Evolutionary conservation across 2,888 invertebrate genomes (phyloP).

Genomic region (Nowickia ferox): DNA sequence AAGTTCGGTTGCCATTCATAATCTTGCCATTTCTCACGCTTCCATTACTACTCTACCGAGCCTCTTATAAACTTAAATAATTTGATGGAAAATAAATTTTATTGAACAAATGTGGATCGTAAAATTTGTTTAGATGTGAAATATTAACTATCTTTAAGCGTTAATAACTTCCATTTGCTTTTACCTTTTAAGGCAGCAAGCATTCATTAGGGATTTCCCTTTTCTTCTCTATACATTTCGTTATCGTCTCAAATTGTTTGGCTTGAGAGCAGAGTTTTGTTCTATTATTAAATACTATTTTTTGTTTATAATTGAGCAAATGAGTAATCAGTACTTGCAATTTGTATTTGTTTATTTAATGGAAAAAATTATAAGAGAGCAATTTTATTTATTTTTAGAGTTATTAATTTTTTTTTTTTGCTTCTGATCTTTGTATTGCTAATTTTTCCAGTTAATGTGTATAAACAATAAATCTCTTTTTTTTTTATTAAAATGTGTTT

Average conservation of each 20-base stretch:
- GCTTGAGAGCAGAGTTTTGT: background rate
- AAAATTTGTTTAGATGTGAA: too few relatives aligned
- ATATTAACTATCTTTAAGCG: background rate
- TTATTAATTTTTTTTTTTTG: background rate
- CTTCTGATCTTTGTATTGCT: background rate
- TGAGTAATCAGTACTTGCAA: conserved; percentile 48
- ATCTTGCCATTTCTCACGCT: too few relatives aligned
- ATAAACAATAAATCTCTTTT: background rate
- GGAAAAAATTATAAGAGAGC: background rate
- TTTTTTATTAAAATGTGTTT: background rate
- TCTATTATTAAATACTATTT: conserved; percentile 20
- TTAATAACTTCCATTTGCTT: conserved; percentile 36
- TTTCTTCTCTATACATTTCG: background rate
- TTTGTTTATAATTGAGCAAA: conserved; percentile 11
- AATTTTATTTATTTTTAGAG: background rate
- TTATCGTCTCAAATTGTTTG: background rate
- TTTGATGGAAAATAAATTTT: too few relatives aligned
- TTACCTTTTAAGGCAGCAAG: conserved; percentile 26
- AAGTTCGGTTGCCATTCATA: too few relatives aligned
- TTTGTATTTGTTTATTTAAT: conserved; percentile 28
- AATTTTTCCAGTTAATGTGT: conserved; percentile 7
- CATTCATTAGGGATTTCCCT: conserved; percentile 21
- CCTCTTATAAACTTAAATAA: too few relatives aligned
- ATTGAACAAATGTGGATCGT: too few relatives aligned
- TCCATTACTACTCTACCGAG: too few relatives aligned